phyloP scores from a whole-genome alignment of 2,113 vertebrate species.

The Colinus virginianus region DNA sequence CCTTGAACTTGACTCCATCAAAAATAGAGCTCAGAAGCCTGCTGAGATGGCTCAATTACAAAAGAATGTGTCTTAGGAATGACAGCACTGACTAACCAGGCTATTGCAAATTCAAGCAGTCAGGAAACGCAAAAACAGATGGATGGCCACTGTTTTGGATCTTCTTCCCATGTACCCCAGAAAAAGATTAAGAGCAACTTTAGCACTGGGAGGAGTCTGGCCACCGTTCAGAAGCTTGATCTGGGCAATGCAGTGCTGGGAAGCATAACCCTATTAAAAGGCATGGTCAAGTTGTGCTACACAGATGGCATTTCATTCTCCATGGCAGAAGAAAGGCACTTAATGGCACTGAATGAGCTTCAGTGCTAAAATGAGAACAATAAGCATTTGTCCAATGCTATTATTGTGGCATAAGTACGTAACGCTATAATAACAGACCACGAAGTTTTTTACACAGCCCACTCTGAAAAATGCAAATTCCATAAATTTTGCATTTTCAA shows the following conservation, averaged over 20 bases:
- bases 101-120: background rate
- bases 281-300: background rate
- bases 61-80: background rate
- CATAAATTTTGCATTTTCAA: background rate
- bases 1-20: conserved; percentile 9
- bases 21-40: conserved; percentile 5
- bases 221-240: background rate
- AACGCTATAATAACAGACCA: background rate
- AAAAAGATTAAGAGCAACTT: fast-evolving
- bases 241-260: background rate
- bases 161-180: background rate
- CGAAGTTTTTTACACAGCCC: background rate
- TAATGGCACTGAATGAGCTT: background rate
- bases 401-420: background rate
- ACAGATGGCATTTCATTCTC: background rate
- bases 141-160: background rate
- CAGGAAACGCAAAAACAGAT: background rate
- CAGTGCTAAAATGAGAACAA: background rate
- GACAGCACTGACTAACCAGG: background rate
- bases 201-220: background rate
- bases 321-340: background rate
- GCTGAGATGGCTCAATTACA: background rate
- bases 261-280: background rate
- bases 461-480: background rate
- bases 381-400: background rate